Conservation (phyloP, 2,113 vertebrate genomes). For the Cairina moschata region DNA sequence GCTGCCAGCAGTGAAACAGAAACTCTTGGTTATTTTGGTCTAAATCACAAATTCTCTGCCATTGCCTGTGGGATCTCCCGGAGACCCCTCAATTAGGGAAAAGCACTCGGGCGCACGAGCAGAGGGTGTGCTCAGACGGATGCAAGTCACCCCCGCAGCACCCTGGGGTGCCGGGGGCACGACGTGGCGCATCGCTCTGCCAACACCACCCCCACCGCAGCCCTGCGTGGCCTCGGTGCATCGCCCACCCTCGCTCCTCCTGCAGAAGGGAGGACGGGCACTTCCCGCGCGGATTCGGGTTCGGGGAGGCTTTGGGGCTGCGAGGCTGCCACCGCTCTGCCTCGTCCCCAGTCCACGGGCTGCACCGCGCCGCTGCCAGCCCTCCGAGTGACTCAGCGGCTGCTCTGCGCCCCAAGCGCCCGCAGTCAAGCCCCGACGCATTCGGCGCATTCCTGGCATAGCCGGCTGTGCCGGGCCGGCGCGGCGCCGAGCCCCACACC, state of each 20-base stretch:
- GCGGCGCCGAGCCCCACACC: neutral
- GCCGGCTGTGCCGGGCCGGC: neutral
- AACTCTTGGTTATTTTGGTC: neutral
- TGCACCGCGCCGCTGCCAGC: too few relatives aligned
- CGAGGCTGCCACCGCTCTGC: neutral
- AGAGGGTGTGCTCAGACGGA: neutral
- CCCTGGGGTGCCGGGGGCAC: rapidly evolving
- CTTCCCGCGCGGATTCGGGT: rapidly evolving
- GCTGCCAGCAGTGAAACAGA: neutral
- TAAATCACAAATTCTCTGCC: neutral
- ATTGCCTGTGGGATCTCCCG: neutral
- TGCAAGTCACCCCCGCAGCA: neutral
- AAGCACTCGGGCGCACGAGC: neutral
- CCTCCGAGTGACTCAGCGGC: neutral
- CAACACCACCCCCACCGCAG: rapidly evolving
- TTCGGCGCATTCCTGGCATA: slow-evolving; percentile 69
- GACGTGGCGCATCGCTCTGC: rapidly evolving
- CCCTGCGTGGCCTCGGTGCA: neutral
- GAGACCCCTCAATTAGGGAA: neutral
- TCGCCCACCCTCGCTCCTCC: too few relatives aligned
- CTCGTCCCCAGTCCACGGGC: neutral
- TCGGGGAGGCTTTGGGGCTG: rapidly evolving
- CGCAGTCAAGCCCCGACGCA: slow-evolving; percentile 69
- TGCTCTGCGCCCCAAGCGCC: neutral
- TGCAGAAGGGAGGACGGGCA: neutral